These are phyloP conservation scores for Callyntrura sp. DNA, from an alignment of 2,888 invertebrate species.

Conservation along the genomic window DNA sequence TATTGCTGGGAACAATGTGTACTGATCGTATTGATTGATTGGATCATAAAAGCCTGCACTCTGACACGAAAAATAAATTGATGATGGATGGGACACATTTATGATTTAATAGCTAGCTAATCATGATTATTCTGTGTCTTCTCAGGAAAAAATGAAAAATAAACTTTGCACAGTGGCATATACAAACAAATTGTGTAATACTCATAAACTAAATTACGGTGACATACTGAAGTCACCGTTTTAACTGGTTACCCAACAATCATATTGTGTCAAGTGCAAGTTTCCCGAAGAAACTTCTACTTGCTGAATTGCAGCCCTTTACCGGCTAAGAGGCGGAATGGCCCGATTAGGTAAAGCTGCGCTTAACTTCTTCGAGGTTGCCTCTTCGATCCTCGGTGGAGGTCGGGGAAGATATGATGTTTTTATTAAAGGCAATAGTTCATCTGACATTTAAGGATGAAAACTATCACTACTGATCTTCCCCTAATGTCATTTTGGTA, in stretches of 20 bases:
- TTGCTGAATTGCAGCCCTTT: neutral
- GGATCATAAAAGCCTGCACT: constrained; percentile 26
- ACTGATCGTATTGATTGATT: constrained; percentile 19
- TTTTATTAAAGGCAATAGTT: constrained; percentile 28
- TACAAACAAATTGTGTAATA: no score
- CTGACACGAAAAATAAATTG: constrained; percentile 23
- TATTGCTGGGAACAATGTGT: neutral
- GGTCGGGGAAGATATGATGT: constrained; percentile 7
- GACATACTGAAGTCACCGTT: no score
- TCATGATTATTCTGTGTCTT: no score
- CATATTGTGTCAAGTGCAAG: no score
- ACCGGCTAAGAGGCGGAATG: neutral
- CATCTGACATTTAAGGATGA: constrained; percentile 16
- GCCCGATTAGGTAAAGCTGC: neutral
- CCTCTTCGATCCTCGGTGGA: constrained; percentile 5
- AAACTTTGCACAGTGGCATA: no score
- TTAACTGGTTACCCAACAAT: no score
- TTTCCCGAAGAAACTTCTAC: no score
- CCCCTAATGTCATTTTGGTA: constrained; percentile 1
- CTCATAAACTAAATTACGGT: no score
- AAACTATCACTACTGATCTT: neutral
- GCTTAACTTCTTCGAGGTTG: neutral
- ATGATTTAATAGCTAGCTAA: no score
- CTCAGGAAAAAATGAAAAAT: no score
- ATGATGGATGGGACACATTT: no score